Percentiles rank a stretch among this genome's conserved stretches.
Evolutionary conservation across 2,888 invertebrate genomes (phyloP).

Genomic region (Andrena bucephala): DNA sequence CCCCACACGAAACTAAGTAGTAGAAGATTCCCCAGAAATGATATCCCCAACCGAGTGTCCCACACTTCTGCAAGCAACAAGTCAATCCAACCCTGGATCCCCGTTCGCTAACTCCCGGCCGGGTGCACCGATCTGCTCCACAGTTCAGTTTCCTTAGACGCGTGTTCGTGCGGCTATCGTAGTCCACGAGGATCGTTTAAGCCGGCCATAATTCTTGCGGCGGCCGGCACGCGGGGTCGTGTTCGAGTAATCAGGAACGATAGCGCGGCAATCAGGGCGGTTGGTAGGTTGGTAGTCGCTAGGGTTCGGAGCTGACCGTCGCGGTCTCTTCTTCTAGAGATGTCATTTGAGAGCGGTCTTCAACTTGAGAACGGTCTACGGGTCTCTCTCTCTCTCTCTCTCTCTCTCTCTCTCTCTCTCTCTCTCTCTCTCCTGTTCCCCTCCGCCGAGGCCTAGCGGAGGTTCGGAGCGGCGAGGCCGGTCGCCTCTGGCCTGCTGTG

Average conservation of each 20-base stretch:
- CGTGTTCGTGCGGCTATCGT: not conserved
- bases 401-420: not conserved
- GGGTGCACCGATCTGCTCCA: too few relatives aligned
- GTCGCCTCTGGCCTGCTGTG: constrained; percentile 71
- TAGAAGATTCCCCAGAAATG: too few relatives aligned
- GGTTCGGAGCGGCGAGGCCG: constrained; percentile 60
- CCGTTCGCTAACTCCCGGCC: too few relatives aligned
- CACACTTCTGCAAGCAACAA: too few relatives aligned
- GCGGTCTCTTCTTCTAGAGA: constrained; percentile 5
- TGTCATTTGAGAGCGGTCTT: constrained; percentile 47
- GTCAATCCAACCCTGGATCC: too few relatives aligned
- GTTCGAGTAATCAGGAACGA: constrained; percentile 8
- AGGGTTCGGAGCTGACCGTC: not conserved
- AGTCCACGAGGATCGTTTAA: not conserved
- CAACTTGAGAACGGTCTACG: constrained; percentile 15
- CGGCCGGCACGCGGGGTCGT: not conserved
- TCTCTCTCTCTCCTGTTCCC: constrained; percentile 5
- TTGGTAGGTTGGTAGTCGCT: not conserved
- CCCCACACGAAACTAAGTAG: too few relatives aligned
- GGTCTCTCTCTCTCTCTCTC: not conserved
- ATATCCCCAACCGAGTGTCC: too few relatives aligned
- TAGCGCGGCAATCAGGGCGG: constrained; percentile 10
- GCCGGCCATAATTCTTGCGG: constrained; percentile 2
- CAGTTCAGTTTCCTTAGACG: too few relatives aligned
- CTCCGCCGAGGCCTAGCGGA: constrained; percentile 43